These are phyloP conservation scores for Stichopus chloronotus DNA, from an alignment of 35 echinoderm and acorn worm genomes.

Conservation along the genomic window DNA sequence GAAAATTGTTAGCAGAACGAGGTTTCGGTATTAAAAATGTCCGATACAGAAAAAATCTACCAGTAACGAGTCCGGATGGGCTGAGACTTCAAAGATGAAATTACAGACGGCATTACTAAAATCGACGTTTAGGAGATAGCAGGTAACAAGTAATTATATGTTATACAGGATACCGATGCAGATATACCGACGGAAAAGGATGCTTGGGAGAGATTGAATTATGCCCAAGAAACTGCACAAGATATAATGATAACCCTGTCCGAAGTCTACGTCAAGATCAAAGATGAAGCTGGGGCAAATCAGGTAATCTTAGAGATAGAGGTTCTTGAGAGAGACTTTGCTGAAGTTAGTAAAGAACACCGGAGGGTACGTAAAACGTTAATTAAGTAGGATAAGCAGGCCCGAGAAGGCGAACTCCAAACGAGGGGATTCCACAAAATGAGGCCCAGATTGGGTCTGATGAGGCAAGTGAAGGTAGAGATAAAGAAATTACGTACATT, in stretches of 20 bases:
- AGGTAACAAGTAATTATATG: background rate
- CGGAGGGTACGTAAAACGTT: background rate
- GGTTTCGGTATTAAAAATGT: background rate
- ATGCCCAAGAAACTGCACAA: background rate
- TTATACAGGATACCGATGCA: background rate
- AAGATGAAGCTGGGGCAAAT: background rate
- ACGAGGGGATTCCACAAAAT: background rate
- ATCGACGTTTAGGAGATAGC: background rate
- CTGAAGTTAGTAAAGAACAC: background rate
- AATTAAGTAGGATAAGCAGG: background rate
- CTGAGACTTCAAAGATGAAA: background rate
- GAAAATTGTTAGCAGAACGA: background rate
- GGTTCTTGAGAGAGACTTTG: background rate
- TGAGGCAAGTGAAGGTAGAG: background rate
- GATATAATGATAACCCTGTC: background rate
- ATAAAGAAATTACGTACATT: background rate
- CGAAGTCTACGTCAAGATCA: background rate
- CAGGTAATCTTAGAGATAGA: conserved; percentile 14
- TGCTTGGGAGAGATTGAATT: background rate
- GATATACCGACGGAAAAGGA: background rate
- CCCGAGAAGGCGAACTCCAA: background rate
- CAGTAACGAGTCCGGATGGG: background rate
- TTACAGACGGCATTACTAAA: background rate
- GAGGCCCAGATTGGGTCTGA: background rate
- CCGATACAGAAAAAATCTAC: background rate